These are phyloP conservation scores for Gouania willdenowi DNA, from an alignment of 2,797 vertebrate species.

Conservation along the genomic window DNA sequence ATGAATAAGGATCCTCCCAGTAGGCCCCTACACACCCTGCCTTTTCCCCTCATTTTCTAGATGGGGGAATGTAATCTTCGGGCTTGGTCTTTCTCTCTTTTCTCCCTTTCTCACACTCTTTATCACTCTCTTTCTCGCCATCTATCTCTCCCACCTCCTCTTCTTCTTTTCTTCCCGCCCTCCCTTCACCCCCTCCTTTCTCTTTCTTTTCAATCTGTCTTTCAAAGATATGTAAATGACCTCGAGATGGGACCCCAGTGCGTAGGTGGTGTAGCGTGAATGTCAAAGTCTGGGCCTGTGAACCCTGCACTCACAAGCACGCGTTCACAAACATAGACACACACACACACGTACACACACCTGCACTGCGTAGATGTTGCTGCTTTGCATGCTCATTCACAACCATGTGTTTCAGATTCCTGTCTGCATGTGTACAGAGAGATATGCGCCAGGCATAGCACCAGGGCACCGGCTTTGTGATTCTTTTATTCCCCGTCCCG, in stretches of 20 bases:
- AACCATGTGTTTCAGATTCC: slow-evolving; percentile 34
- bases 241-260: slow-evolving; percentile 87
- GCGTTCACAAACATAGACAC: background rate
- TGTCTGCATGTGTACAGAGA: background rate
- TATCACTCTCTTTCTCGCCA: slow-evolving; percentile 34
- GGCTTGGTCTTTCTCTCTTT: slow-evolving; percentile 72
- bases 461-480: slow-evolving; percentile 27
- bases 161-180: slow-evolving; percentile 17
- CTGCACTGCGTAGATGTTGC: slow-evolving; percentile 40
- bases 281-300: slow-evolving; percentile 83
- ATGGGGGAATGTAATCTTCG: slow-evolving; percentile 93
- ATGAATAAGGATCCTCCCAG: slow-evolving; percentile 99
- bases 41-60: slow-evolving; percentile 89
- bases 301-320: slow-evolving; percentile 50
- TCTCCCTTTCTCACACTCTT: slow-evolving; percentile 33
- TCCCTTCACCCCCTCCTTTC: slow-evolving; percentile 53
- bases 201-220: slow-evolving; percentile 84
- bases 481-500: slow-evolving; percentile 18
- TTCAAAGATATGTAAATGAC: slow-evolving; percentile 98
- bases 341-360: slow-evolving; percentile 11
- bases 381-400: slow-evolving; percentile 53
- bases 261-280: slow-evolving; percentile 89
- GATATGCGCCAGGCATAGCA: background rate
- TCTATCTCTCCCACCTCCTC: slow-evolving; percentile 17
- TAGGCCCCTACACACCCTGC: slow-evolving; percentile 78